Conservation (phyloP, 2,797 vertebrate genomes). For the Gymnodraco acuticeps region DNA sequence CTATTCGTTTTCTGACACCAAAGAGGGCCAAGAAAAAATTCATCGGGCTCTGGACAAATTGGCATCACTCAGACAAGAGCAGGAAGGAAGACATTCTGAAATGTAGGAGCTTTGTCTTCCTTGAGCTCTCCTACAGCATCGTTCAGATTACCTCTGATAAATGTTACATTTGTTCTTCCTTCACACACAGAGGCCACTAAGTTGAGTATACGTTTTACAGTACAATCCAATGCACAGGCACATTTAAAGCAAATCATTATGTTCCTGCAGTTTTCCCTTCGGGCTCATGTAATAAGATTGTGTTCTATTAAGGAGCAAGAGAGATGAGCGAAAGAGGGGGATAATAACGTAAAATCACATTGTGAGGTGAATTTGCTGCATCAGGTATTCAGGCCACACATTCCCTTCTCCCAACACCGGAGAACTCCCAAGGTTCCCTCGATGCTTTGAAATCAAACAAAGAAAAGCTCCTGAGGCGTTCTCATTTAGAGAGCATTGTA, state of each 20-base stretch:
- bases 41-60: slow-evolving; percentile 75
- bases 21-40: slow-evolving; percentile 75
- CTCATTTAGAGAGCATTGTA: slow-evolving; percentile 2
- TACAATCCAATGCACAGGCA: neutral
- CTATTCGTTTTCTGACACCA: slow-evolving; percentile 69
- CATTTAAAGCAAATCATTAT: slow-evolving; percentile 15
- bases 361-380: slow-evolving; percentile 19
- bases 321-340: neutral
- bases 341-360: slow-evolving; percentile 22
- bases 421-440: slow-evolving; percentile 33
- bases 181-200: neutral
- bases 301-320: slow-evolving; percentile 2
- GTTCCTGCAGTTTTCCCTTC: slow-evolving; percentile 2
- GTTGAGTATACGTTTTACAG: slow-evolving; percentile 25
- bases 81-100: slow-evolving; percentile 54
- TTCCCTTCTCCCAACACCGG: slow-evolving; percentile 14
- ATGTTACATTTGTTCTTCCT: slow-evolving; percentile 2
- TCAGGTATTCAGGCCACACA: slow-evolving; percentile 3
- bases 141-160: slow-evolving; percentile 44
- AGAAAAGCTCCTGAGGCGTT: neutral
- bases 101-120: slow-evolving; percentile 55
- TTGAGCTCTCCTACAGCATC: slow-evolving; percentile 40
- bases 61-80: slow-evolving; percentile 65
- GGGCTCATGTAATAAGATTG: slow-evolving; percentile 21
- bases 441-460: slow-evolving; percentile 33